Evolutionary conservation across 2,888 invertebrate species (phyloP).

Genomic region (Spialia ferax): DNA sequence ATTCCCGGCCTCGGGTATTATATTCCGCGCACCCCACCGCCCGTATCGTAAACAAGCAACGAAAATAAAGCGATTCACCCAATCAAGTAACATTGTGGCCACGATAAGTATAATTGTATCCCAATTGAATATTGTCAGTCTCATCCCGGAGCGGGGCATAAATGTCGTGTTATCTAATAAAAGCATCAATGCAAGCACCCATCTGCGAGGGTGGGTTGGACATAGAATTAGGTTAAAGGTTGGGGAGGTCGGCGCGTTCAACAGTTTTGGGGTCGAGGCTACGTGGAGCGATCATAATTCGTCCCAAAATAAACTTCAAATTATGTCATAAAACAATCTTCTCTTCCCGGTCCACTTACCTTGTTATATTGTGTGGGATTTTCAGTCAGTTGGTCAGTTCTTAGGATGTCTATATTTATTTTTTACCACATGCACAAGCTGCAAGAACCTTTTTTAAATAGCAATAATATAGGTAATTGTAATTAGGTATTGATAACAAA

Average conservation of each 20-base stretch:
- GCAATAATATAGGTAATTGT: too few relatives aligned
- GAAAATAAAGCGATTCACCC: constrained; percentile 53
- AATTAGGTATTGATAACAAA: too few relatives aligned
- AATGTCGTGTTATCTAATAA: constrained; percentile 66
- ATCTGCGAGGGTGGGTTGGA: constrained; percentile 67
- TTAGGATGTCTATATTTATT: not conserved
- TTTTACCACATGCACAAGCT: too few relatives aligned
- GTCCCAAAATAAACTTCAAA: constrained; percentile 65
- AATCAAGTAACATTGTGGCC: constrained; percentile 50
- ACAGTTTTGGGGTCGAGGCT: constrained; percentile 68
- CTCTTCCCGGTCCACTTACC: constrained; percentile 44
- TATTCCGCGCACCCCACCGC: constrained; percentile 43
- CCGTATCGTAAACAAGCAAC: constrained; percentile 53
- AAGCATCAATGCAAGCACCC: constrained; percentile 64
- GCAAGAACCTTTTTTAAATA: too few relatives aligned
- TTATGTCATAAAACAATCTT: constrained; percentile 60
- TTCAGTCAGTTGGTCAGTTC: too few relatives aligned
- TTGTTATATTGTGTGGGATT: constrained; percentile 13
- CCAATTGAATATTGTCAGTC: constrained; percentile 54
- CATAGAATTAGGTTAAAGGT: constrained; percentile 74
- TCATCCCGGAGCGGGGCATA: constrained; percentile 47
- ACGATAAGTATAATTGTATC: constrained; percentile 52
- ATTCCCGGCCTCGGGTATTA: constrained; percentile 32
- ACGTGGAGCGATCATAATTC: constrained; percentile 68
- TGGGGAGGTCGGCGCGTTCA: constrained; percentile 64